phyloP scores from a whole-genome alignment of 2,113 vertebrate species.

The Emydocephalus ijimae region DNA sequence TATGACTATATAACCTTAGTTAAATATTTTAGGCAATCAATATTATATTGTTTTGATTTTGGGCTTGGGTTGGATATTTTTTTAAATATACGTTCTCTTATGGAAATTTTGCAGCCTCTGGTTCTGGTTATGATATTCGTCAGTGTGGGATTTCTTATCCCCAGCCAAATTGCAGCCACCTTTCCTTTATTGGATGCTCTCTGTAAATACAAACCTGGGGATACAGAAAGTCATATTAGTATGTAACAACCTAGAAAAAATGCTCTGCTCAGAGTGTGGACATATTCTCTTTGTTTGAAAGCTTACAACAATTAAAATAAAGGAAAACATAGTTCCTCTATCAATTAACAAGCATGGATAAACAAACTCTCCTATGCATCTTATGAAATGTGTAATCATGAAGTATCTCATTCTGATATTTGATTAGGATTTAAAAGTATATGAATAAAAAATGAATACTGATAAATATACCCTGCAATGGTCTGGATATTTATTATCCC shows the following conservation, averaged over 20 bases:
- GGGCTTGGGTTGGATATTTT: neutral
- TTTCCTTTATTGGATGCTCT: slow-evolving; percentile 7
- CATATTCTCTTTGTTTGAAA: slow-evolving; percentile 17
- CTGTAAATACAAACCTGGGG: slow-evolving; percentile 26
- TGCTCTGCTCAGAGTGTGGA: slow-evolving; percentile 1
- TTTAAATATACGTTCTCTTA: neutral
- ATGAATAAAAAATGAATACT: neutral
- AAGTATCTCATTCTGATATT: neutral
- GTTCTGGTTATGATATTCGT: slow-evolving; percentile 15
- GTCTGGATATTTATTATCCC: neutral
- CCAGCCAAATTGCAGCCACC: neutral
- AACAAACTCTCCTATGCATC: slow-evolving; percentile 12
- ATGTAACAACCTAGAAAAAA: slow-evolving; percentile 8
- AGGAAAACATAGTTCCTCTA: slow-evolving; percentile 12
- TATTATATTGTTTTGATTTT: neutral
- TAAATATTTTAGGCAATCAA: slow-evolving; percentile 10
- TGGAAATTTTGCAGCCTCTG: slow-evolving; percentile 14
- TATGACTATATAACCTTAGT: neutral
- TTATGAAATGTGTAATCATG: slow-evolving; percentile 18
- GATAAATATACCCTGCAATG: neutral
- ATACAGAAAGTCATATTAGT: slow-evolving; percentile 16
- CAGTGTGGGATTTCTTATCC: slow-evolving; percentile 7
- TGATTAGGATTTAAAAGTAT: neutral
- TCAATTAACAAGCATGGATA: slow-evolving; percentile 20
- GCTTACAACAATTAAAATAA: slow-evolving; percentile 5